These are phyloP conservation scores for Lamellibrachia satsuma DNA, from an alignment of 2,888 invertebrate species.

Conservation along the genomic window DNA sequence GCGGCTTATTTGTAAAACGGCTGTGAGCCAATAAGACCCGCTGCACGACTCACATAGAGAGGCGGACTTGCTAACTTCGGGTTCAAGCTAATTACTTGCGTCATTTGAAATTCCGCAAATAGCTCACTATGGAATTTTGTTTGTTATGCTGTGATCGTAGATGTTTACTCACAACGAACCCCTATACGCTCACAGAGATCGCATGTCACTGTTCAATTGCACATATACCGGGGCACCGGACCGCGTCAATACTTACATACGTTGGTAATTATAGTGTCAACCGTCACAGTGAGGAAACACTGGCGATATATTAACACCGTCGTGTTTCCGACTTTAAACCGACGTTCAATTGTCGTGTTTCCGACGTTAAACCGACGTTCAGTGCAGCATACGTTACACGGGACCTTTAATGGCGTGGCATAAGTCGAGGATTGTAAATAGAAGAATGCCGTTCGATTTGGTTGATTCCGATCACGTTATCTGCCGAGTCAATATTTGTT, in stretches of 20 bases:
- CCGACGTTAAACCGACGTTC: neutral
- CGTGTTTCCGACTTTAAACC: neutral
- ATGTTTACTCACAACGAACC: neutral
- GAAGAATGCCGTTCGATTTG: neutral
- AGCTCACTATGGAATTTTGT: neutral
- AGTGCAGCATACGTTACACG: neutral
- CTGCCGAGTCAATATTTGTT: neutral
- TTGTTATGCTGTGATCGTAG: neutral
- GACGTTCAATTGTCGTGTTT: no score
- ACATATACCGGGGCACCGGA: neutral
- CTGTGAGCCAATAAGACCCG: neutral
- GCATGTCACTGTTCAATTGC: neutral
- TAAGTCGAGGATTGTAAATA: no score
- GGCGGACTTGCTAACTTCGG: neutral
- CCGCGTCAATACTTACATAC: neutral
- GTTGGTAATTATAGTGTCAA: neutral
- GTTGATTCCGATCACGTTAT: neutral
- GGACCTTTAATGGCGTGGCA: neutral
- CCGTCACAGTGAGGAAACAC: neutral
- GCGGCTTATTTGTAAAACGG: neutral
- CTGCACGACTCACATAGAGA: neutral
- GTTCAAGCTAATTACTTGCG: slow-evolving; percentile 13
- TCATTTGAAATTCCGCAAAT: neutral
- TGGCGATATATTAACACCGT: neutral
- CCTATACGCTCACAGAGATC: neutral